Evolutionary conservation across 1,140 invertebrate genomes (phyloP), one percentile per base, ranked within the genome.

Genomic region (Hyposmocoma kahamanoa): DNA sequence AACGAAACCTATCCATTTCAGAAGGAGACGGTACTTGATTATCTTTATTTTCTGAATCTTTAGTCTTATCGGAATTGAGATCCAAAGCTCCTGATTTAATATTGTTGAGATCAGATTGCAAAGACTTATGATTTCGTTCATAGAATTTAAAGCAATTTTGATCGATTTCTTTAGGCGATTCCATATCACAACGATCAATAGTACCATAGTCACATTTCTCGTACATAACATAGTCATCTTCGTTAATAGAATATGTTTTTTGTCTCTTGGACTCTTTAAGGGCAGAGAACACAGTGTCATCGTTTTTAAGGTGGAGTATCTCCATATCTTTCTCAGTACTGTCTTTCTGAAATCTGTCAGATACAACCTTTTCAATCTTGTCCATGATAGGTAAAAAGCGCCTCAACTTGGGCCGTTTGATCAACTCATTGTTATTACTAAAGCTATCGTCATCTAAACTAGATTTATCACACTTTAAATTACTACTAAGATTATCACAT

Each of bases 1-100:
- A 90, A n/a, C 92, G 83, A 64, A 95, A 95, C 46, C 90, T 87
- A 36, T 92, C 91, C 72, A 93, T 92, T 44, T 94, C 92, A 5
- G 88, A 88, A 0, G 89, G 89, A 3, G 91, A 90, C 8, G 93
- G 93, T 32, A 94, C 76, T 22, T 69, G 64, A 11, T 59, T 62
- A 39, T 77, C 72, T 11, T 18, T 46, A 10, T 30, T 1, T 17
- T 36, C 8, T 8, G 1, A 17, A 15, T 36, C 13, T 17, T 36
- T 17, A n/a, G 18, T 17, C 3, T 36, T 36, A 8, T 36, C 32
- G 11, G 2, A n/a, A 8, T 36, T 17, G 15, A 13, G 11, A 36
- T 36, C 32, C 32, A 36, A 36, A 36, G 43, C 54, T 17, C 18
- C 6, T n/a, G 32, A 36, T 36, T 36, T 15, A 36, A 36, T 3